Evolutionary conservation across 2,888 invertebrate genomes (phyloP), one percentile per base, ranked within the genome.

Genomic region (Elysia crispata): DNA sequence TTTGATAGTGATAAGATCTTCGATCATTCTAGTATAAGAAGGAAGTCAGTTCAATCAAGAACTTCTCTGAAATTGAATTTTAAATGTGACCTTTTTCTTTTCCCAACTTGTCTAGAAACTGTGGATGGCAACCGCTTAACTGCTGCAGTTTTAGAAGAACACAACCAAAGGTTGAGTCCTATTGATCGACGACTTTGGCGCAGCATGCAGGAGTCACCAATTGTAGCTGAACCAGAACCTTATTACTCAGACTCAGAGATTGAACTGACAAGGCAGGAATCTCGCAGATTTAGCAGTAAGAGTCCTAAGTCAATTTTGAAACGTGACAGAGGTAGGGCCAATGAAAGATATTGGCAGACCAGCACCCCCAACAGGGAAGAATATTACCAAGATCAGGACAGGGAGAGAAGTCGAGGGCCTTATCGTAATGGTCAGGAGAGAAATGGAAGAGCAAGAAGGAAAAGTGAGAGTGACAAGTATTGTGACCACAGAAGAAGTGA

Each of bases 191-290:
- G 41, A 30, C 23, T 80, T 57, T 80, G 80, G 80, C 75, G 74
- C 8, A 80, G 80, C 70, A 31, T 76, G n/a, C 72, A 80, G 30
- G 33, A 72, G 33, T 70, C 23, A 6, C 64, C 25, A 1, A 60
- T 28, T 5, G 25, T 28, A 1, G 28, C 76, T 33, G n/a, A 0
- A 18, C 66, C 28, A 1, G 80, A 80, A 20, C 76, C 76, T 0
- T 80, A 80, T 64, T 76, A 72, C 30, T 80, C 80, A 64, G 80
- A 80, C 66, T 76, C 80, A 72, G 80, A 80, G 64, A 76, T 80
- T 66, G 62, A 76, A 33, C 49, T 76, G 8, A 28, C 41, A 31
- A 49, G 64, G 8, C 66, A 49, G 8, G 60, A 66, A 18, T 25
- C 33, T 25, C 74, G 75, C 0, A 3, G 41, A 11, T 41, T 41